Base-by-base conservation (phyloP, 2,797 vertebrate genomes). In the Prionace glauca region DNA sequence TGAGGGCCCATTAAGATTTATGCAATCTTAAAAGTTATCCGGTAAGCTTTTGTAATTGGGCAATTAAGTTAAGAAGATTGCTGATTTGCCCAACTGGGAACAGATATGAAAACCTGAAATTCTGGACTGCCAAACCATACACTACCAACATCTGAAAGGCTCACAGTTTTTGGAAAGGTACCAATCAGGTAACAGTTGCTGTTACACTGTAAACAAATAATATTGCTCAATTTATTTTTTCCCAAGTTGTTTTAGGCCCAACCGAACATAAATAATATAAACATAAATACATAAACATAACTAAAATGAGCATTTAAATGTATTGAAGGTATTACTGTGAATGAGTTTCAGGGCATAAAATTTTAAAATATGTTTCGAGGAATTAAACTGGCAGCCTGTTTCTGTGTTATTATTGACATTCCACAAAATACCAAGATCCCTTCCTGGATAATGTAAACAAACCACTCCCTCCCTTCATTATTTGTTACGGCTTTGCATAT, bases 51-150 rank as follows among this genome's bases (percentile, higher is more conserved):
- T 90, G 2, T 4, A 62, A 90, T 60, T 60, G 56, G 29, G 29
- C 32, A 29, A 90, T 62, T 90, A 62, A 60, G 56, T 90, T 62
- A 90, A 60, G 87, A 90, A 90, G 87, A 90, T 60, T 88, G 87
- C 11, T 36, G 26, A 62, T 14, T 90, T 60, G 56, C 29, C 56
- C 87, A 90, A 88, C 14, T 3, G 12, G 24, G 56, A 9, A 88
- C 62, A 16, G 26, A 62, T 90, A 88, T 56, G 26, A 29, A 88
- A 62, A 90, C 26, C 16, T 90, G 16, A 90, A 92, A 92, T 36
- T 22, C 29, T 41, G 18, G 65, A 92, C 3, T 11, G n/a, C 10
- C 65, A 11, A 92, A 36, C n/a, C 36, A 3, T 2, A 69, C 65
- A 92, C 20, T 41, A 67, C 26, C n/a, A 92, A 69, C 8, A 41